These are phyloP conservation scores for Lagenorhynchus albirostris DNA, from an alignment of 2,113 vertebrate genomes.

Conservation along the genomic window DNA sequence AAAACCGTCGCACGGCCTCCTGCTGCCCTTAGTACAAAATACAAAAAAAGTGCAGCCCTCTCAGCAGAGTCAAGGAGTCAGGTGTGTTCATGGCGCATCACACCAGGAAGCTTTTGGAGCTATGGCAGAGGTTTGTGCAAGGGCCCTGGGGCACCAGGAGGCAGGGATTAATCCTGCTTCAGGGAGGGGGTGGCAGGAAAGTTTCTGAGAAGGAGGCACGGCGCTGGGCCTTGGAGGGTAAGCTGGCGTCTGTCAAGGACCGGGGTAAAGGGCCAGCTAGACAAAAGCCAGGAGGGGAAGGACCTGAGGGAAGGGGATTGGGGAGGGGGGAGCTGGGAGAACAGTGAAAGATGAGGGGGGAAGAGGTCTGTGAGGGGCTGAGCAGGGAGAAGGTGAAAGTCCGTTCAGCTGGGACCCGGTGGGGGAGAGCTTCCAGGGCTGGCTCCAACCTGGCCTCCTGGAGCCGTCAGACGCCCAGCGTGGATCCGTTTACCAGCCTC, in stretches of 20 bases:
- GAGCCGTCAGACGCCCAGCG: accelerated
- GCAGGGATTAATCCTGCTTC: not conserved
- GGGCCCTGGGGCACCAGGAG: accelerated
- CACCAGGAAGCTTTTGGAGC: not conserved
- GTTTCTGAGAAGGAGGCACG: not conserved
- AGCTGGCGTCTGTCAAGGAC: not conserved
- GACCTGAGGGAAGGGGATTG: not conserved
- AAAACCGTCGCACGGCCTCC: not conserved
- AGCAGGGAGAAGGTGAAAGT: not conserved
- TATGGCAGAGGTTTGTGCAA: accelerated
- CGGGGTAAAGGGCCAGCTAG: not conserved
- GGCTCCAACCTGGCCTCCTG: not conserved
- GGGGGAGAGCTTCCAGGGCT: not conserved
- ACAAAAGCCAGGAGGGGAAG: not conserved
- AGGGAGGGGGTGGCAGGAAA: not conserved
- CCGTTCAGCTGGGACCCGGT: accelerated
- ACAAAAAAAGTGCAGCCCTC: not conserved
- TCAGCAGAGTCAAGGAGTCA: not conserved
- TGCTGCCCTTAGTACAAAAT: not conserved
- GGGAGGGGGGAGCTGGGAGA: not conserved
- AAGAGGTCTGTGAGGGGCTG: not conserved
- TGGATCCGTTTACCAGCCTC: not conserved
- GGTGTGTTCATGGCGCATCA: accelerated
- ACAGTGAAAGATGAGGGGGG: not conserved
- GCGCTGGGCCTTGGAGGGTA: not conserved